Base-by-base conservation (phyloP, 2,797 vertebrate species). In the Saguinus oedipus region DNA sequence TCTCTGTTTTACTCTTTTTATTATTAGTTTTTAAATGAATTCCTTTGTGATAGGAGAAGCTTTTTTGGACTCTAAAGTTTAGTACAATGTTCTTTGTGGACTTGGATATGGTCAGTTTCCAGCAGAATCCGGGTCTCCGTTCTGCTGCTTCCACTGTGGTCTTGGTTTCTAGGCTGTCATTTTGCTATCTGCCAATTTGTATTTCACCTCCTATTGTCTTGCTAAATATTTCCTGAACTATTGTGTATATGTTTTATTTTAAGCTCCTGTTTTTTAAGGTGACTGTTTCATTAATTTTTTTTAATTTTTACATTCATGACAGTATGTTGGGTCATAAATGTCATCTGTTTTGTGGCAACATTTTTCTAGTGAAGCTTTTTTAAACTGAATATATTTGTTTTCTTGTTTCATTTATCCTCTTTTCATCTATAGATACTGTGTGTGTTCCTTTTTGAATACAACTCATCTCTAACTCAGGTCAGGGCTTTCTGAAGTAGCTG, bases 181-280 rank as follows among this genome's bases (percentile, higher is more conserved):
- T 42, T 86, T 80, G 33, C 42, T 55, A 88, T 82, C 68, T 91
- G 33, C 27, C n/a, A 36, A 30, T 42, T 78, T 61, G 74, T 86
- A 1, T 57, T 82, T 89, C 19, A 81, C 13, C 36, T 92, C 93
- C 83, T 84, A 19, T 72, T 88, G 26, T 84, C 57, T 55, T 89
- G 39, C 61, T 84, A 74, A 91, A 26, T 68, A 86, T 86, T 96
- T 94, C 64, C 90, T 93, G 27, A 88, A 78, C 46, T 92, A 50
- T 50, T 85, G 19, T 55, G 46, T 53, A 81, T 46, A 33, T 78
- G 10, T 26, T 70, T 68, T 76, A 44, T 46, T 44, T 68, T 61
- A 5, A 86, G 36, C 30, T 70, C 26, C 14, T 93, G 24, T 46
- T 91, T 95, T 68, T 68, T 2, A n/a, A 87, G 50, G 3, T 42